Conservation (phyloP, 64 coral and sea anemone genomes). For the Pocillopora damicornis region DNA sequence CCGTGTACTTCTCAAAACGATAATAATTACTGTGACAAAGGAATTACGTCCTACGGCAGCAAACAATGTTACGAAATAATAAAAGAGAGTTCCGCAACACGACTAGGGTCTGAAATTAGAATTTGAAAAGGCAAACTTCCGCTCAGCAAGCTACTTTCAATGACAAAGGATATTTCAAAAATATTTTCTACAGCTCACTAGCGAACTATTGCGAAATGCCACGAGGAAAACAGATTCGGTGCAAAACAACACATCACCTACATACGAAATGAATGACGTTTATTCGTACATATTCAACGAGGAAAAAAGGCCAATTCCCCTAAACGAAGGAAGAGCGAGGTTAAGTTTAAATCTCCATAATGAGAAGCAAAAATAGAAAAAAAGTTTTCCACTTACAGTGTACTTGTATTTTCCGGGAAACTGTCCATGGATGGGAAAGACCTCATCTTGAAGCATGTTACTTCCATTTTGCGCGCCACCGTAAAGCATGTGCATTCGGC, state of each 20-base stretch:
- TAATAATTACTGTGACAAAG: not conserved
- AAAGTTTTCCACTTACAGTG: not conserved
- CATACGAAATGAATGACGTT: not conserved
- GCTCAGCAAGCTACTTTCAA: not conserved
- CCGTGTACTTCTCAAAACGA: not conserved
- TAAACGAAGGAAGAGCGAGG: not conserved
- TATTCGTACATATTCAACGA: too few relatives aligned
- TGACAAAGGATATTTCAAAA: not conserved
- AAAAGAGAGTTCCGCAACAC: not conserved
- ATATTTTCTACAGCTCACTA: not conserved
- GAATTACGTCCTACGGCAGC: not conserved
- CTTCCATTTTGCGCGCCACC: not conserved
- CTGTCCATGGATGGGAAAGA: slow-evolving; percentile 2
- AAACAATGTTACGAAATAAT: not conserved
- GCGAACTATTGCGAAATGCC: not conserved
- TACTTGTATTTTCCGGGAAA: not conserved
- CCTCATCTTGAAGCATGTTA: not conserved
- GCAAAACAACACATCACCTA: not conserved
- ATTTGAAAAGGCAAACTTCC: not conserved
- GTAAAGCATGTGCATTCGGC: not conserved
- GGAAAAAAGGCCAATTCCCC: not conserved
- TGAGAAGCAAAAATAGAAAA: not conserved
- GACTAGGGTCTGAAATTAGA: not conserved
- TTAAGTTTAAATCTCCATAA: not conserved
- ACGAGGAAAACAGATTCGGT: not conserved